Percentiles rank a stretch among this genome's conserved stretches.
Evolutionary conservation across 2,888 invertebrate species (phyloP).

Genomic region (Xestia ashworthii): DNA sequence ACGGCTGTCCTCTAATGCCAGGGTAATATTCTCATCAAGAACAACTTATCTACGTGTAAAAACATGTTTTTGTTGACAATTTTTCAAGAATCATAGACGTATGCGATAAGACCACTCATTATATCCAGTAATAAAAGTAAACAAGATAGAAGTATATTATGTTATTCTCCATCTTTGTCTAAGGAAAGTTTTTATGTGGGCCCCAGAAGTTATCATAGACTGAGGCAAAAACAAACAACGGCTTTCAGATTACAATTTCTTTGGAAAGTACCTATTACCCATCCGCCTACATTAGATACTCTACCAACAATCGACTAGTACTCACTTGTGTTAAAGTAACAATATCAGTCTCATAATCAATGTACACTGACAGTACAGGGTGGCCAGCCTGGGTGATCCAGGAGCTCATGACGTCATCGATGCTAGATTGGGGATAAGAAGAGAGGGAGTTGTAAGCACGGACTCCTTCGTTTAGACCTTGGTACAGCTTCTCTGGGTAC

Average conservation of each 20-base stretch:
- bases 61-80: neutral
- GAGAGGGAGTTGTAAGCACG: conserved; percentile 71
- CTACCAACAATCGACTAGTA: neutral
- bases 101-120: neutral
- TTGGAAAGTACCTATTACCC: neutral
- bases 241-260: neutral
- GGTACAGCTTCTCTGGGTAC: conserved; percentile 87
- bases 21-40: neutral
- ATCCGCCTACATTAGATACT: neutral
- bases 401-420: conserved; percentile 80
- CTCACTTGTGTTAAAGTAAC: conserved; percentile 82
- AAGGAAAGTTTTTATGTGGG: neutral
- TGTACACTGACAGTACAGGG: conserved; percentile 80
- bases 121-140: neutral
- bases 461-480: conserved; percentile 82
- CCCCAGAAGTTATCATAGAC: neutral
- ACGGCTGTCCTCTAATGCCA: no score
- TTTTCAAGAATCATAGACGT: neutral
- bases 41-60: no score
- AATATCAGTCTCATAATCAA: conserved; percentile 77
- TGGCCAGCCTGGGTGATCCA: conserved; percentile 86
- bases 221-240: neutral
- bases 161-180: neutral
- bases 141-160: neutral
- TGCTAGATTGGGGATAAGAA: conserved; percentile 72